Evolutionary conservation across 92 coral and sea anemone genomes (phyloP), one percentile per base, ranked within the genome.

Genomic region (Bergia puertoricense): DNA sequence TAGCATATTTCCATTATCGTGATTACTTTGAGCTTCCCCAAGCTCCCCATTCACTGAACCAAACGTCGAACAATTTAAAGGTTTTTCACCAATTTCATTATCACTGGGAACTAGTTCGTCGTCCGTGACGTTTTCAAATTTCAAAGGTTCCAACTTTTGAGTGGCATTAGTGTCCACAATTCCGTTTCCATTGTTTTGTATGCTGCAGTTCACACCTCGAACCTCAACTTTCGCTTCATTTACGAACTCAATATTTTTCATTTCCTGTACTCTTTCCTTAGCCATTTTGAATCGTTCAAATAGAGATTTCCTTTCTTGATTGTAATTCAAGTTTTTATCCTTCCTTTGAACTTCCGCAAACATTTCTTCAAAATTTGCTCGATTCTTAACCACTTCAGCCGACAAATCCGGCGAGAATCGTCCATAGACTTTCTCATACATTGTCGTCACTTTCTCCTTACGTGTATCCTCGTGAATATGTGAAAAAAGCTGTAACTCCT

Each of bases 81-180:
- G 7, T 23, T 76, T 62, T 68, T 77, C 90, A 6, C 44, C 50
- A 77, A 1, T 80, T 3, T 93, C 98, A 67, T 85, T 88, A 85
- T 95, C 98, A 81, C 93, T 92, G 18, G 84, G 82, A 38, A 92
- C 41, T 40, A 93, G 87, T 72, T 95, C 98, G 78, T 95, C 98
- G 82, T 95, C 98, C 79, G 98, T 92, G 72, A 95, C 98, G 77
- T 95, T 95, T 81, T 95, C 98, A 89, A 95, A 93, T 81, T 89
- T 88, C 76, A 94, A 89, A 83, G 95, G 98, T 50, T 91, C 94
- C 66, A 93, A 76, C 80, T 92, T 92, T 84, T 89, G 94, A 48
- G 54, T 82, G 57, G 79, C 43, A 74, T 85, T 89, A 18, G 85
- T 90, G 48, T 94, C 94, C 43, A 87, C 83, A 67, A 77, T 40